A percentile compares a stretch with the other conserved stretches of the same genome.
Conservation (phyloP, 1,140 invertebrate genomes). For the Drosophila ironensis region DNA sequence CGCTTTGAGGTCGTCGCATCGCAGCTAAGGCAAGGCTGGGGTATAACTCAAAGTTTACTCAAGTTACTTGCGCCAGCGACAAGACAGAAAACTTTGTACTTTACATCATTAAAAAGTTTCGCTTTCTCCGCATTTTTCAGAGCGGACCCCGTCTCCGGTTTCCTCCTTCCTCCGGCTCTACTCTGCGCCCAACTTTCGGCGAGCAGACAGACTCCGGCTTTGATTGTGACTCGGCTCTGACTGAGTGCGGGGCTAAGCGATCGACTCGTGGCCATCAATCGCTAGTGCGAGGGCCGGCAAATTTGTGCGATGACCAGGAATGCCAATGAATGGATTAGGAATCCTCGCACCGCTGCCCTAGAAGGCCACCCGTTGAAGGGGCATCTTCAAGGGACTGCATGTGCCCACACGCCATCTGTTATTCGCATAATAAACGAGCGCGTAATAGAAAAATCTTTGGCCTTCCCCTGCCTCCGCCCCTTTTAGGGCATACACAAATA, state of each 20-base stretch:
- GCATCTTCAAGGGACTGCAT: slow-evolving; percentile 27
- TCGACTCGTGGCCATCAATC: slow-evolving; percentile 74
- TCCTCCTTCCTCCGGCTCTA: slow-evolving; percentile 7
- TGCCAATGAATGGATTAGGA: slow-evolving; percentile 9
- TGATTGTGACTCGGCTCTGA: slow-evolving; percentile 65
- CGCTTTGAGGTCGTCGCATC: slow-evolving; percentile 66
- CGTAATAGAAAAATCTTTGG: slow-evolving; percentile 65
- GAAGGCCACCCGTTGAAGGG: slow-evolving; percentile 5
- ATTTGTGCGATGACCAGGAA: slow-evolving; percentile 57
- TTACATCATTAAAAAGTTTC: slow-evolving; percentile 81
- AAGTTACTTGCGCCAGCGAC: slow-evolving; percentile 77
- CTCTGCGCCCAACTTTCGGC: not conserved
- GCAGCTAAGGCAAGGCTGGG: slow-evolving; percentile 43
- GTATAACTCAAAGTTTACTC: slow-evolving; percentile 79
- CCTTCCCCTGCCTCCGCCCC: not conserved
- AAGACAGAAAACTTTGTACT: slow-evolving; percentile 81
- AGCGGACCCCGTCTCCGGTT: slow-evolving; percentile 5
- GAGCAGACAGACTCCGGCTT: slow-evolving; percentile 58
- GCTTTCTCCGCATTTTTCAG: slow-evolving; percentile 53
- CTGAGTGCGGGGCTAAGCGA: slow-evolving; percentile 62
- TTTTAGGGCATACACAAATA: no score
- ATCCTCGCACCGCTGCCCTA: slow-evolving; percentile 18
- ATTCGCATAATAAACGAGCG: slow-evolving; percentile 77
- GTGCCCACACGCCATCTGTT: slow-evolving; percentile 54
- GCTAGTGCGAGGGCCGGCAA: slow-evolving; percentile 43